Evolutionary conservation across 2,888 invertebrate species (phyloP), one percentile per base, ranked within the genome.

Genomic region (Clusia tigrina): DNA sequence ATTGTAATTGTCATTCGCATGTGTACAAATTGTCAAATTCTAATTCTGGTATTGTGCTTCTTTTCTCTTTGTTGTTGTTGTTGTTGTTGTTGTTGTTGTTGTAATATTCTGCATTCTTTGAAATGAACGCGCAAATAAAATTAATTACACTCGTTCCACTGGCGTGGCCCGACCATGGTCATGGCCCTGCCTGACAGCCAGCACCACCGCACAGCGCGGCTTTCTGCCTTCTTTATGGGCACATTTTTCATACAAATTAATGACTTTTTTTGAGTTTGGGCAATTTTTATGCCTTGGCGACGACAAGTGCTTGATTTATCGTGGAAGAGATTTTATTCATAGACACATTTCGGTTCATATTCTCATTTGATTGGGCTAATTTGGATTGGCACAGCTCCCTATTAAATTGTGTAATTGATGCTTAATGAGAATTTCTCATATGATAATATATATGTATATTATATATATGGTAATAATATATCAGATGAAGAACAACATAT

Each of bases 171-270:
- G n/a, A n/a, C n/a, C n/a, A n/a, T n/a, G n/a, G n/a, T n/a, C n/a
- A n/a, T n/a, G n/a, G n/a, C n/a, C n/a, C n/a, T n/a, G n/a, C n/a
- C n/a, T n/a, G n/a, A n/a, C n/a, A n/a, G n/a, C n/a, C n/a, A n/a
- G n/a, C n/a, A n/a, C n/a, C n/a, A n/a, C n/a, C n/a, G n/a, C n/a
- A n/a, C n/a, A n/a, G n/a, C n/a, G n/a, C n/a, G n/a, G n/a, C n/a
- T n/a, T 42, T 10, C n/a, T 42, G 42, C 15, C 42, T 42, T 42
- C 10, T 42, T 6, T 42, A 17, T 42, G 10, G 42, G 15, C 42
- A 42, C 42, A 42, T 42, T 42, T 42, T n/a, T 42, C 42, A 42
- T 42, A 42, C 10, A 42, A 42, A 42, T 42, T 42, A 42, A 42
- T 42, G 10, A 42, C 42, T 42, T 42, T 42, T 42, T 10, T 42